Base-by-base conservation (phyloP, 2,797 vertebrate genomes). In the Phyllotis vaccarum region DNA sequence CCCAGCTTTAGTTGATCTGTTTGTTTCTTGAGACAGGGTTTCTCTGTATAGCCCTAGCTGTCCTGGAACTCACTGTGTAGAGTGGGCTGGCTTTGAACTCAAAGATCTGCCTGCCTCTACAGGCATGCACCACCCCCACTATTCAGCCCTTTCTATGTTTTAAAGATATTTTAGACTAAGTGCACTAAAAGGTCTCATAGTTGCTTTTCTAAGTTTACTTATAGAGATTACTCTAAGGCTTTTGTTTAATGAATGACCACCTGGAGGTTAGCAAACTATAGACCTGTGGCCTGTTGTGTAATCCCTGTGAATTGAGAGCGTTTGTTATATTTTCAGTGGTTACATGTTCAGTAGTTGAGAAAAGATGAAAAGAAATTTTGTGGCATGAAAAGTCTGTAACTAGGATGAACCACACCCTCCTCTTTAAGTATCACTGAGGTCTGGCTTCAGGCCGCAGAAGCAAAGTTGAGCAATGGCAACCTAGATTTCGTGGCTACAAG, bases 181-280 rank as follows among this genome's bases (percentile, higher is more conserved):
- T 58, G 60, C 70, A 52, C 86, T 76, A 43, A 93, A 90, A 80
- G 64, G 62, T 93, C 43, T 92, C 40, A 83, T 19, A 74, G 66
- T 58, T 88, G 40, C 37, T 90, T 94, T 85, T 74, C 76, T 91
- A 58, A 86, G 91, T 91, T 79, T 93, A 72, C 62, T 95, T 83
- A 64, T 12, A 52, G 40, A 74, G 40, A 86, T n/a, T 34, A 72
- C 27, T 17, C 27, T 17, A 49, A 24, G 58, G 19, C 14, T 90
- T 49, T 40, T 52, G 34, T 24, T 43, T 60, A 60, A 17, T 60
- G 68, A 78, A 17, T 56, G 52, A 56, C 34, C 78, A 56, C 37
- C 40, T 46, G 14, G 6, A 52, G 6, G 19, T 76, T 34, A 83
- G 58, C 70, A 89, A 64, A 88, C 27, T n/a, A 49, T 0, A 87